Percentiles rank a stretch among this genome's conserved stretches.
phyloP scores from a whole-genome alignment of 35 echinoderm and acorn worm species.

The Ophioderma brevispina region DNA sequence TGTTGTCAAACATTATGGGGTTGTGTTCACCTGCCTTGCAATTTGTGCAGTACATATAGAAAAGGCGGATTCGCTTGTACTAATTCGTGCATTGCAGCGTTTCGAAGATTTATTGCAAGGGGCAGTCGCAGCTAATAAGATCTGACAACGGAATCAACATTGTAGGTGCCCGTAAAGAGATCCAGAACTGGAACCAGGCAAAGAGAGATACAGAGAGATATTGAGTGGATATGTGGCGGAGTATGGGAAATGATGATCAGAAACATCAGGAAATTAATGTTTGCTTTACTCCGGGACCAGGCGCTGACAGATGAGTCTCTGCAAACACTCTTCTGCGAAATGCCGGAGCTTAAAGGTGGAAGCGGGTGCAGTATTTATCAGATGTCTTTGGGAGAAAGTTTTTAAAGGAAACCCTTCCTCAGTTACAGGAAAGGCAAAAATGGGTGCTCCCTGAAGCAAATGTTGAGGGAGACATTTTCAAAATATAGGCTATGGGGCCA shows the following conservation, averaged over 20 bases:
- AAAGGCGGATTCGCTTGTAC: constrained; percentile 40
- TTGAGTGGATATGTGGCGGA: constrained; percentile 50
- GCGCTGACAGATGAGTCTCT: constrained; percentile 30
- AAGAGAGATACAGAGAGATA: neutral
- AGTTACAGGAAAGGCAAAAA: neutral
- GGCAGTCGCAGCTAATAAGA: constrained; percentile 21
- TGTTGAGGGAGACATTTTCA: neutral
- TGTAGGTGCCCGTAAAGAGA: constrained; percentile 33
- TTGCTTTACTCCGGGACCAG: constrained; percentile 35
- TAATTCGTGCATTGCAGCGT: constrained; percentile 61
- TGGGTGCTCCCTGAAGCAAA: neutral
- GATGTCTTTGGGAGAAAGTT: constrained; percentile 56
- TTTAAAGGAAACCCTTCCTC: neutral
- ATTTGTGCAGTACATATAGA: constrained; percentile 65
- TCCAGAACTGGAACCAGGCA: neutral
- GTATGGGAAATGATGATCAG: constrained; percentile 71
- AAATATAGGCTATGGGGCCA: neutral
- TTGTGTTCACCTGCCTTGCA: constrained; percentile 51
- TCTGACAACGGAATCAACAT: constrained; percentile 74
- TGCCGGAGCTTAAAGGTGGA: constrained; percentile 28
- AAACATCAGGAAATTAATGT: constrained; percentile 63
- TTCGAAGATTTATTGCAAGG: constrained; percentile 45
- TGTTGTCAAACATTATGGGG: constrained; percentile 49
- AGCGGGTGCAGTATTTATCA: constrained; percentile 30
- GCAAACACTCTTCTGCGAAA: constrained; percentile 8